phyloP scores from a whole-genome alignment of 2,888 invertebrate species.

The Monoplex corrugatus region DNA sequence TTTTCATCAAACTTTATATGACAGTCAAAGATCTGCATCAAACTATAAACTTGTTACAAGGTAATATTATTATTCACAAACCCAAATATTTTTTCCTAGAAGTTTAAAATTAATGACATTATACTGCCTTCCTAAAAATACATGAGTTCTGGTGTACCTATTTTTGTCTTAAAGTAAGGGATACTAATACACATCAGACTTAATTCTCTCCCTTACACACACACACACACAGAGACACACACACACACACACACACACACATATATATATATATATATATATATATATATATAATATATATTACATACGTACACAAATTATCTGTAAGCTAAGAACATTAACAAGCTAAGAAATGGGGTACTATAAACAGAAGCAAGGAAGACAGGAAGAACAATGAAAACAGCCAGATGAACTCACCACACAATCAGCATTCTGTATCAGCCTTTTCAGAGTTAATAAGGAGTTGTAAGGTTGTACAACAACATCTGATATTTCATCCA shows the following conservation, averaged over 20 bases:
- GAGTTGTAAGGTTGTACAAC: conserved; percentile 85
- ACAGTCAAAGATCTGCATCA: too few species aligned
- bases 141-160: too few species aligned
- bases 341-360: neutral
- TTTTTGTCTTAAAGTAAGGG: too few species aligned
- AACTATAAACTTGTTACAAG: too few species aligned
- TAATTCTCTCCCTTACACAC: too few species aligned
- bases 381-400: neutral
- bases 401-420: conserved; percentile 85
- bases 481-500: conserved; percentile 82
- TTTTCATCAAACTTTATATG: too few species aligned
- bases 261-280: neutral
- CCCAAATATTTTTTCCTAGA: too few species aligned
- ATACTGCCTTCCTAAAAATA: too few species aligned
- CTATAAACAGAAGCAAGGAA: neutral
- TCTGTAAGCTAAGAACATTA: neutral
- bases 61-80: too few species aligned
- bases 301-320: neutral
- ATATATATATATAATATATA: neutral
- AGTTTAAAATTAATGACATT: too few species aligned
- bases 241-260: neutral
- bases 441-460: conserved; percentile 93
- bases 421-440: conserved; percentile 97
- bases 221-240: neutral
- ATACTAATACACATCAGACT: too few species aligned